Conservation (phyloP, 2,888 invertebrate genomes). For the Eudasyphora cyanicolor region DNA sequence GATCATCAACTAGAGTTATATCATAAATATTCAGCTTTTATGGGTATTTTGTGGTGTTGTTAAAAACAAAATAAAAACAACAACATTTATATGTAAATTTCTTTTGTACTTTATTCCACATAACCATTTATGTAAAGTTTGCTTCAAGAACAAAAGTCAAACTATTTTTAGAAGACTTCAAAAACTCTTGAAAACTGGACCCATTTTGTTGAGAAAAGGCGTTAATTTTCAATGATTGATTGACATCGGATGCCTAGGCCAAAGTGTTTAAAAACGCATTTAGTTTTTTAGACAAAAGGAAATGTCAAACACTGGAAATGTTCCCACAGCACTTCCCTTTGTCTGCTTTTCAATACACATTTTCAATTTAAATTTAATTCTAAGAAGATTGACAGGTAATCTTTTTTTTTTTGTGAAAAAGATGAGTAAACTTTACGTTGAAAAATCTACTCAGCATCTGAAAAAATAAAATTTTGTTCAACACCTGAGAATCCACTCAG, state of each 20-base stretch:
- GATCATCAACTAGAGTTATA: not conserved
- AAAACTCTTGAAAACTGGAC: not conserved
- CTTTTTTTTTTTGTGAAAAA: no score
- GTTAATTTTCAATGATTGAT: conserved; percentile 30
- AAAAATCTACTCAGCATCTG: no score
- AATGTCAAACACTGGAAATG: not conserved
- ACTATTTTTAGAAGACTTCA: not conserved
- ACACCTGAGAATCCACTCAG: no score
- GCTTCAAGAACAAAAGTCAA: not conserved
- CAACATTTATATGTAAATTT: not conserved
- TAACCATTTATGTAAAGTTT: not conserved
- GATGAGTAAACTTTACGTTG: no score
- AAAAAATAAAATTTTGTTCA: no score
- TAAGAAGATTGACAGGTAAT: no score
- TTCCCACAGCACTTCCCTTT: no score
- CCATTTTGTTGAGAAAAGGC: not conserved
- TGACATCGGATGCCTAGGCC: not conserved
- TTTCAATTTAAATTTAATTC: no score
- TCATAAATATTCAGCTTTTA: conserved; percentile 8
- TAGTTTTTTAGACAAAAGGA: not conserved
- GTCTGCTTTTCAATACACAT: no score
- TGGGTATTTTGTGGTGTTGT: not conserved
- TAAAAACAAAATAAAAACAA: not conserved
- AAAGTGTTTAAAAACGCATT: not conserved
- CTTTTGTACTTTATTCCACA: not conserved